Base-by-base conservation (phyloP, 2,797 vertebrate genomes). In the Sebastes dallii region DNA sequence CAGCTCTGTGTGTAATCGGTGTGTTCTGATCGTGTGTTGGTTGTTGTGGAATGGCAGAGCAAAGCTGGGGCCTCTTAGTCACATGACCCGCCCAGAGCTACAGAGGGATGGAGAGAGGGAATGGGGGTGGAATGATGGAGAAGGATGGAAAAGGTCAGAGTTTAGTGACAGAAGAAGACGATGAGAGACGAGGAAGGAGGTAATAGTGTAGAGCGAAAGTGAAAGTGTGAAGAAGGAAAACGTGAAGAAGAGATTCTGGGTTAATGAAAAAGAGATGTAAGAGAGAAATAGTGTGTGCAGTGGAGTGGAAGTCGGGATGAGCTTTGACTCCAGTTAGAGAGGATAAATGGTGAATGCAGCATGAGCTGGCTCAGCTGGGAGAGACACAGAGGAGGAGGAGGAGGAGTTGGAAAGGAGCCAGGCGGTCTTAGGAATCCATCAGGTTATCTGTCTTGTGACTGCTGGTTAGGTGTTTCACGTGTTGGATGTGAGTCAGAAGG, bases 31-130 rank as follows among this genome's bases (percentile, higher is more conserved):
- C 4, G 3, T 72, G 72, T 24, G 75, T 29, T 72, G 42, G 30
- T 71, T 78, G 25, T 71, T 36, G 25, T 77, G 54, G 75, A 67
- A 72, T 65, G 62, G 80, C 75, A 66, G 61, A 71, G 78, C 72
- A 69, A 84, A 78, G 81, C 74, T 74, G 73, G 62, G 72, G 77
- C 75, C 36, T 74, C 58, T 62, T 20, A 4, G 66, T 89, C 82
- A 88, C 85, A 58, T 86, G 86, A 80, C 30, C 56, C 2, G 39
- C 76, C 75, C 36, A n/a, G 30, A 64, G 75, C 62, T 14, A 27
- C 22, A 69, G 14, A 55, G 25, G 24, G 54, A 18, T 7, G 5
- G 24, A 25, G 62, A 5, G 54, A 42, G 20, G 20, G 12, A 55
- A 5, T 42, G 10, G 42, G 11, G 24, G 20, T 16, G n/a, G 20